Evolutionary conservation across 2,113 vertebrate genomes (phyloP).

Genomic region (Misgurnus anguillicaudatus): DNA sequence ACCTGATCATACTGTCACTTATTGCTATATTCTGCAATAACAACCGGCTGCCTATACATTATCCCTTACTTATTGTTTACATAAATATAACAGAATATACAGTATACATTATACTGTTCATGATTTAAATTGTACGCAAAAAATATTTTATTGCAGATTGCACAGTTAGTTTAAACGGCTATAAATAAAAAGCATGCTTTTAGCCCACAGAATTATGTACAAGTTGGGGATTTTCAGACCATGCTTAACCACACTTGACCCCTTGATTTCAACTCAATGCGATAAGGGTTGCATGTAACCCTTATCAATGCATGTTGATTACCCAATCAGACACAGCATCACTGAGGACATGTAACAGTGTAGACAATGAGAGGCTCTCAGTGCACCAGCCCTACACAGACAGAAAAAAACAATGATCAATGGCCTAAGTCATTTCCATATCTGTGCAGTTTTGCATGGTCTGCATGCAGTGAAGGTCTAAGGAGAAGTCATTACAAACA

Average conservation of each 20-base stretch:
- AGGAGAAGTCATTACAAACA: conserved; percentile 23
- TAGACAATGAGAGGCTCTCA: not conserved
- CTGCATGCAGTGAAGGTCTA: not conserved
- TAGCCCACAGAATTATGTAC: no score
- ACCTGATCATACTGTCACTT: no score
- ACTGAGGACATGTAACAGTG: not conserved
- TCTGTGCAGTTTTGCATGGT: not conserved
- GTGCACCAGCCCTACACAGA: not conserved
- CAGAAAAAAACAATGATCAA: not conserved
- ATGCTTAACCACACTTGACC: not conserved
- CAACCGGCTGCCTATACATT: no score
- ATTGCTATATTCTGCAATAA: no score
- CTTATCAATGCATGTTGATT: not conserved
- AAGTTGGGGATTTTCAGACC: no score
- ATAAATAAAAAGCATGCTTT: no score
- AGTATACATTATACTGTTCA: no score
- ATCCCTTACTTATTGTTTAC: no score
- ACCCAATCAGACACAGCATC: not conserved
- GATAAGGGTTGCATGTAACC: not conserved
- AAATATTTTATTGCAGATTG: no score
- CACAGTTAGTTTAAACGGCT: no score
- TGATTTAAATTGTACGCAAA: no score
- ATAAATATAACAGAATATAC: no score
- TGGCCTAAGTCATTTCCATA: not conserved
- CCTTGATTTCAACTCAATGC: not conserved